These are phyloP conservation scores for Triops longicaudatus DNA, from an alignment of 1,140 invertebrate genomes.

Conservation along the genomic window DNA sequence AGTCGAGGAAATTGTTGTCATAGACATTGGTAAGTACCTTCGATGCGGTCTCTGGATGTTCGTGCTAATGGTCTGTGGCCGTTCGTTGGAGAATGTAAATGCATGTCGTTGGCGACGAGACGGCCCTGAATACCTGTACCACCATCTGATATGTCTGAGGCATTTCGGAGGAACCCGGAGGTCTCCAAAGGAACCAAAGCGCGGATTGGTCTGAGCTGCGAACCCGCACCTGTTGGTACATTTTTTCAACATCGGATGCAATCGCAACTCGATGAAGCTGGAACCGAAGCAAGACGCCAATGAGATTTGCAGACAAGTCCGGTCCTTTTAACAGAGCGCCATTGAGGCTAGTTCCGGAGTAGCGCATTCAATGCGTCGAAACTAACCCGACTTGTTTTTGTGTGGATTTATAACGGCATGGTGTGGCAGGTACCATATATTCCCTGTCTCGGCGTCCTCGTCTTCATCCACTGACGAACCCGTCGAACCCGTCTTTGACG, in stretches of 20 bases:
- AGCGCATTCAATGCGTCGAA: conserved; percentile 27
- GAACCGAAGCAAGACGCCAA: conserved; percentile 32
- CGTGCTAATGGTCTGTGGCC: conserved; percentile 7
- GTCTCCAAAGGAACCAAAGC: conserved; percentile 16
- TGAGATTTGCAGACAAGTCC: conserved; percentile 36
- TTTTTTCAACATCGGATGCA: conserved; percentile 25
- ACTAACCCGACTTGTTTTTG: conserved; percentile 28
- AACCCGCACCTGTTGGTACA: conserved; percentile 27
- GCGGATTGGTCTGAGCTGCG: neutral
- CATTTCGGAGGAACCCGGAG: neutral
- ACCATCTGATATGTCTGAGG: conserved; percentile 19
- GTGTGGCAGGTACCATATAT: conserved; percentile 30
- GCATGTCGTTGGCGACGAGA: conserved; percentile 24
- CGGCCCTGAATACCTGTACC: conserved; percentile 26
- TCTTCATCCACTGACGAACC: conserved; percentile 7
- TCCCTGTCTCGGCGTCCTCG: neutral
- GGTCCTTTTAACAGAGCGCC: conserved; percentile 34
- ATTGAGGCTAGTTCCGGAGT: conserved; percentile 34
- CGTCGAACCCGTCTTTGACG: conserved; percentile 20
- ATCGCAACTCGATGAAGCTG: conserved; percentile 31
- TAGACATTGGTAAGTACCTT: conserved; percentile 19
- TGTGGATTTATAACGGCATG: conserved; percentile 27
- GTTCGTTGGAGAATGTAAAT: neutral
- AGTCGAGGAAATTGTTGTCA: conserved; percentile 27
- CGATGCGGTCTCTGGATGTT: conserved; percentile 10